Base-by-base conservation (phyloP, 2,888 invertebrate genomes). In the Chymomyza caudatula region DNA sequence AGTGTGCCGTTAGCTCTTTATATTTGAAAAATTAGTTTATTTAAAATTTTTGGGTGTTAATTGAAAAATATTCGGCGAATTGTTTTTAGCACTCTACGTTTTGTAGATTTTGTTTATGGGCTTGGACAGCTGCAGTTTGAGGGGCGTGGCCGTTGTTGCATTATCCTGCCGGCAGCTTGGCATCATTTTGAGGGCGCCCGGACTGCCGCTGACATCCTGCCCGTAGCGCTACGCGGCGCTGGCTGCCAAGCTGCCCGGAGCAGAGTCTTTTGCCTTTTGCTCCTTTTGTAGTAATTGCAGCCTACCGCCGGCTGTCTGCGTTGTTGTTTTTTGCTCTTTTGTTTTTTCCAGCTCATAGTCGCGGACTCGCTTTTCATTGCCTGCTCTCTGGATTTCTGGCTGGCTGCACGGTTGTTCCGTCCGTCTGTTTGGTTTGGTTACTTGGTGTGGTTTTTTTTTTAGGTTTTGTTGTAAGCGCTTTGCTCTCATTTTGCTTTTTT, bases 401-500 rank as follows among this genome's bases (percentile, higher is more conserved):
- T n/a, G 55, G 49, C 44, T 49, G 52, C 51, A n/a, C 13, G 13
- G 5, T 51, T 17, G 49, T n/a, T 22, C 47, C 54, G 15, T 54
- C 43, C 8, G 20, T 61, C 54, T 54, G 25, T 29, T 17, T 55
- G 3, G 47, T 43, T 37, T 43, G 19, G 52, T 51, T 53, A 19
- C 25, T 60, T 20, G 29, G 17, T n/a, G n/a, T n/a, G n/a, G 11
- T 55, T 51, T 29, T 43, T 65, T 67, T 53, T 53, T 53, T 13
- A 8, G 13, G 22, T 20, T 53, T 53, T 53, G n/a, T 53, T 53
- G 51, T 20, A 51, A 51, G 20, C 51, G 67, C 77, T 67, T 76
- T 80, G 85, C 85, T 80, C 80, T 79, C 85, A 70, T 85, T 80
- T 84, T 78, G 69, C 71, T 77, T 73, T 59, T 76, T 77, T 73